Evolutionary conservation across 2,888 invertebrate species (phyloP), one percentile per base, ranked within the genome.

Genomic region (Bibio marci): DNA sequence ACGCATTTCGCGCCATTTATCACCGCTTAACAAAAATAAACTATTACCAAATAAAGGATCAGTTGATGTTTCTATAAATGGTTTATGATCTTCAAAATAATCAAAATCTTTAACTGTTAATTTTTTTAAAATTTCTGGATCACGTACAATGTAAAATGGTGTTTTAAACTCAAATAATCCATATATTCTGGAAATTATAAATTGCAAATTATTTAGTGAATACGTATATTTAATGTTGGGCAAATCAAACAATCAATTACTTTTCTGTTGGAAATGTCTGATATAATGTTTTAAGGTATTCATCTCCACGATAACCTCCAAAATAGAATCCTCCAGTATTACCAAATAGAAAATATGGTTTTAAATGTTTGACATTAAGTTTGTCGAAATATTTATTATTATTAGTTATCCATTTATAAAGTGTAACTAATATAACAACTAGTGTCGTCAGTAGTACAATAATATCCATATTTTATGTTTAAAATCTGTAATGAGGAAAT

Each of bases 1-100:
- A 26, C 56, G 40, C 53, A 55, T 52, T 19, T 53, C 45, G 18
- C 48, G 44, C 55, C 55, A 55, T 30, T 30, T 22, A 4, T 22
- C 22, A 22, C 8, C 22, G 8, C 22, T 4, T 22, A 22, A 22
- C 22, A 22, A 6, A 6, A 22, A 4, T 22, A 22, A 22, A 22
- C 22, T 22, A 8, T 22, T 22, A 22, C 22, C 22, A 22, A 22
- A 22, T 8, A 22, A 22, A 22, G 4, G 5, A 39, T 39, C 39
- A 26, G 26, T 26, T 7, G 35, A 10, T 19, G 30, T 13, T 4
- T 39, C 35, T n/a, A 35, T 25, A 13, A 35, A 30, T 8, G 30
- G 19, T 11, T 25, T 18, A 26, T 39, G 39, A 26, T 39, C 35
- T 14, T 19, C 31, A 14, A 39, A 39, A 7, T 27, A 35, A 18